Percentiles rank a stretch among this genome's conserved stretches.
Evolutionary conservation across 1,140 invertebrate species (phyloP).

Genomic region (Drosophila paulistorum): DNA sequence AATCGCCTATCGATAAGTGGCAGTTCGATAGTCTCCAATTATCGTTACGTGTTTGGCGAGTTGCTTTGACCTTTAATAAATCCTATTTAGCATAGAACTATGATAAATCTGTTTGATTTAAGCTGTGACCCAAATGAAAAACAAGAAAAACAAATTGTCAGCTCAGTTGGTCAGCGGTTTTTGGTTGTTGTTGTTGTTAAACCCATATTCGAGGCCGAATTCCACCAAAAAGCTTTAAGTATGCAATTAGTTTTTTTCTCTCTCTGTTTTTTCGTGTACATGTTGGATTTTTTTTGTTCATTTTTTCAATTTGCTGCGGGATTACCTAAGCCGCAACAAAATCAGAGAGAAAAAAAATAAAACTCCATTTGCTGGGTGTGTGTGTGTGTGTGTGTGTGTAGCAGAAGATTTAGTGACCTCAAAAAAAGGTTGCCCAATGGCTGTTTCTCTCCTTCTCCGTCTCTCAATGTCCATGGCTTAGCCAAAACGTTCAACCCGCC

Average conservation of each 20-base stretch:
- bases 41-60: no score
- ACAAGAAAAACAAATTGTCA: background rate
- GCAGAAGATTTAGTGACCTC: constrained; percentile 5
- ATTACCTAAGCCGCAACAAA: constrained; percentile 13
- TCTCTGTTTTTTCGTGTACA: background rate
- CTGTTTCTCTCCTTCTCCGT: background rate
- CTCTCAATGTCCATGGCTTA: background rate
- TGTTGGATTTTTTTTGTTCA: background rate
- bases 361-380: background rate
- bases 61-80: no score
- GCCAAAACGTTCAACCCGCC: constrained; percentile 1
- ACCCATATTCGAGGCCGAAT: background rate
- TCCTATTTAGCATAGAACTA: no score
- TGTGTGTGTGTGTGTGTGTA: background rate
- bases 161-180: background rate
- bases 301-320: constrained; percentile 9
- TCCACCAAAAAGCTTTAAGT: constrained; percentile 2
- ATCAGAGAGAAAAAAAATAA: background rate
- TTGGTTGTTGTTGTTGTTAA: background rate
- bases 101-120: no score
- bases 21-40: no score
- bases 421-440: constrained; percentile 10
- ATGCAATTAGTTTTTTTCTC: constrained; percentile 8
- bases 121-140: no score
- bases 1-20: no score